Evolutionary conservation across 1,140 invertebrate species (phyloP).

Genomic region (Sesamia nonagrioides): DNA sequence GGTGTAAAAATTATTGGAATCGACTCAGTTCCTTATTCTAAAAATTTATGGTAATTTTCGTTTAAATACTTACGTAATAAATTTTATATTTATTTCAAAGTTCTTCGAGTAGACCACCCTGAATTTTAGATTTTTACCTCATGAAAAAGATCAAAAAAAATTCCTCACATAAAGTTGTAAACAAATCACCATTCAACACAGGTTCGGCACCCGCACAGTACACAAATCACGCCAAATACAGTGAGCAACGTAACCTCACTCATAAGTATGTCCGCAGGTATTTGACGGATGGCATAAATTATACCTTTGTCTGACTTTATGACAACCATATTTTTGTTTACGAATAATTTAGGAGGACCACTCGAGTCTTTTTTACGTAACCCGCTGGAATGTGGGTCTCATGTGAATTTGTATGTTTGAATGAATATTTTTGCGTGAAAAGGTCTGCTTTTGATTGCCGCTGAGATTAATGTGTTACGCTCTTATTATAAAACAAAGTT

Average conservation of each 20-base stretch:
- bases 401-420: constrained; percentile 15
- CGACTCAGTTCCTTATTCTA: too few species aligned
- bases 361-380: constrained; percentile 24
- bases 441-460: constrained; percentile 8
- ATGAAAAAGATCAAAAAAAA: neutral
- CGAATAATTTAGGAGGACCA: constrained; percentile 28
- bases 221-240: constrained; percentile 16
- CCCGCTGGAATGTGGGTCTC: neutral
- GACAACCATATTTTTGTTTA: constrained; percentile 36
- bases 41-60: too few species aligned
- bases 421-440: neutral
- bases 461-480: constrained; percentile 15
- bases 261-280: constrained; percentile 2
- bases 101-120: too few species aligned
- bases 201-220: neutral
- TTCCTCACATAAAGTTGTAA: neutral
- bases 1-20: too few species aligned
- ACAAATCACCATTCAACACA: neutral
- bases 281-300: constrained; percentile 42
- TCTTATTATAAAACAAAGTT: too few species aligned
- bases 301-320: constrained; percentile 40
- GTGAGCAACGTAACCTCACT: neutral
- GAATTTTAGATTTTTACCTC: too few species aligned
- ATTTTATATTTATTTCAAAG: too few species aligned
- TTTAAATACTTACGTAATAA: too few species aligned